A percentile compares a stretch with the other conserved stretches of the same genome.
These are phyloP conservation scores for Sminthurides aquaticus DNA, from an alignment of 2,888 invertebrate genomes.

Conservation along the genomic window DNA sequence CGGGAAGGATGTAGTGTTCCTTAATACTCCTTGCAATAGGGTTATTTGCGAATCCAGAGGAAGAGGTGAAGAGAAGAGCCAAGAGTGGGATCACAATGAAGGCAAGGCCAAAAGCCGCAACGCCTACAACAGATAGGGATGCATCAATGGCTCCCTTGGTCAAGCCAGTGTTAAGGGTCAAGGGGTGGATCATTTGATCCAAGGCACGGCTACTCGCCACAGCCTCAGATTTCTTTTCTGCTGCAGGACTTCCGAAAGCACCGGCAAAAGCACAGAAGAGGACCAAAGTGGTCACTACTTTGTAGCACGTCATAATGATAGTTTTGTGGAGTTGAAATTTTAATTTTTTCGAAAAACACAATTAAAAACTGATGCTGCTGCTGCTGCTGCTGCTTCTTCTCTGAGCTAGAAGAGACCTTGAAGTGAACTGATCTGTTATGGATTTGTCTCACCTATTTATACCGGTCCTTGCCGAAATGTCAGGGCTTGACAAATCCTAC, in stretches of 20 bases:
- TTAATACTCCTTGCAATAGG: constrained; percentile 6
- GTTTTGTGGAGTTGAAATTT: not conserved
- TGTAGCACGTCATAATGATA: not conserved
- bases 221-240: not conserved
- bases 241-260: not conserved
- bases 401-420: not conserved
- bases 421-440: not conserved
- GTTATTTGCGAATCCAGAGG: not conserved
- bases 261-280: not conserved
- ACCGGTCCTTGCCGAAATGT: not conserved
- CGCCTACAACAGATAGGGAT: constrained; percentile 12
- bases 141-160: constrained; percentile 17
- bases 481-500: not conserved
- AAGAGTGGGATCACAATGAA: constrained; percentile 16
- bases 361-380: not conserved
- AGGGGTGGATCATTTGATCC: not conserved
- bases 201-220: not conserved
- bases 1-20: not conserved
- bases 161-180: not conserved
- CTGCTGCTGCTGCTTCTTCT: not conserved
- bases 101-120: constrained; percentile 13
- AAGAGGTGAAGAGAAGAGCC: constrained; percentile 17
- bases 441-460: not conserved
- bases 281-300: not conserved
- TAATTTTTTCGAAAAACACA: not conserved